Evolutionary conservation across 2,888 invertebrate genomes (phyloP).

Genomic region (Platycnemis pennipes): DNA sequence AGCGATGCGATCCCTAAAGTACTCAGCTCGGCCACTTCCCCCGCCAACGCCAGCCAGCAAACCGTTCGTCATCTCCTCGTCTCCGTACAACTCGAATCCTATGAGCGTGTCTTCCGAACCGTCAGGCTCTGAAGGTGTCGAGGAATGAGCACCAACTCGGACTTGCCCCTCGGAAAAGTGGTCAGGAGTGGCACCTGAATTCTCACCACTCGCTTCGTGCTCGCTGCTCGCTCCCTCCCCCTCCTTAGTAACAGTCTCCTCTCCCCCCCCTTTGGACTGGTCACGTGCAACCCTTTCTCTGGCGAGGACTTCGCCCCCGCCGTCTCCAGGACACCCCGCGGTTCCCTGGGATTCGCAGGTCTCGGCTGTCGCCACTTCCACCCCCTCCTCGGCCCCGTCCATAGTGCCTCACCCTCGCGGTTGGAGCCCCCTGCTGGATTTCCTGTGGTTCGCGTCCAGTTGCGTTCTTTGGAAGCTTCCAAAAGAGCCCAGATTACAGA

Average conservation of each 20-base stretch:
- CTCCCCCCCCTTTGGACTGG: background rate
- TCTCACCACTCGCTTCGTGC: background rate
- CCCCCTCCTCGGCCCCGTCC: background rate
- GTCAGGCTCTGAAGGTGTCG: constrained; percentile 35
- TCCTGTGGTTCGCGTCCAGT: background rate
- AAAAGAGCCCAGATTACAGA: background rate
- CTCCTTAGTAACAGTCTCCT: background rate
- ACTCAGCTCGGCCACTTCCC: background rate
- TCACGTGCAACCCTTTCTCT: constrained; percentile 56
- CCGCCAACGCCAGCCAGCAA: constrained; percentile 34
- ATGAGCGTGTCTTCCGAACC: constrained; percentile 27
- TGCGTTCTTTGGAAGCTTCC: background rate
- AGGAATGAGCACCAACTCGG: background rate
- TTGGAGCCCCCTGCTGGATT: background rate
- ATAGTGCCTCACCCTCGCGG: background rate
- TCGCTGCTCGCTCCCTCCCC: background rate
- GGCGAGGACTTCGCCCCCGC: constrained; percentile 47
- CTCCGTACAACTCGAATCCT: constrained; percentile 49
- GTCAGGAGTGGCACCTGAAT: background rate
- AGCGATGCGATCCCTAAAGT: constrained; percentile 29
- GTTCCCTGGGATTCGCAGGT: background rate
- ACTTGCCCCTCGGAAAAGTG: background rate
- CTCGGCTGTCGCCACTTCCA: constrained; percentile 44
- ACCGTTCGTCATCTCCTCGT: constrained; percentile 56
- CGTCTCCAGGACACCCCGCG: constrained; percentile 57